Conservation (phyloP, 2,888 invertebrate species). For the Erebia palarica region DNA sequence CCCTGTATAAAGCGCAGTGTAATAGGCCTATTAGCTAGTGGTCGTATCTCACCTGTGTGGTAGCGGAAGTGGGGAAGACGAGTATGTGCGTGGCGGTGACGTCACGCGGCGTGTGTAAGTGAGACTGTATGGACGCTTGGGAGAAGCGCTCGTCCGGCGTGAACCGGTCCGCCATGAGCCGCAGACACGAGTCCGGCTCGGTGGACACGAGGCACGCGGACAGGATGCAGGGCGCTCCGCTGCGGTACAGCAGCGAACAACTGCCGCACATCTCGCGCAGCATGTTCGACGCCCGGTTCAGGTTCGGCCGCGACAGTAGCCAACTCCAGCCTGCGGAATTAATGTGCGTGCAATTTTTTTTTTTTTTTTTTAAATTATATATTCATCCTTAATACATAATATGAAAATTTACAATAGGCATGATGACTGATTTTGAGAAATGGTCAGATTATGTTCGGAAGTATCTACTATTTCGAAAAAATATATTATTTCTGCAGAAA, state of each 20-base stretch:
- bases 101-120: constrained; percentile 97
- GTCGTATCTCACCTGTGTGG: constrained; percentile 86
- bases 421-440: too few relatives aligned
- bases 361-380: too few relatives aligned
- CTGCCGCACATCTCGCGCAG: constrained; percentile 95
- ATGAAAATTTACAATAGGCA: too few relatives aligned
- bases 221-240: constrained; percentile 94
- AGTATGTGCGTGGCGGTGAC: constrained; percentile 98
- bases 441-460: too few relatives aligned
- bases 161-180: constrained; percentile 96
- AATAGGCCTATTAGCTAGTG: too few relatives aligned
- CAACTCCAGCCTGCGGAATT: constrained; percentile 91
- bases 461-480: too few relatives aligned
- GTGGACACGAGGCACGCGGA: constrained; percentile 99
- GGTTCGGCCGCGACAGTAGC: constrained; percentile 94
- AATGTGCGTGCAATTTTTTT: background rate
- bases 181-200: constrained; percentile 93
- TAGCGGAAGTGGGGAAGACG: constrained; percentile 98
- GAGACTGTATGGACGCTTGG: constrained; percentile 93
- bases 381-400: too few relatives aligned
- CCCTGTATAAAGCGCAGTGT: too few relatives aligned
- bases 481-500: too few relatives aligned
- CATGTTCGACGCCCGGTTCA: constrained; percentile 92
- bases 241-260: constrained; percentile 91
- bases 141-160: constrained; percentile 97